phyloP scores from a whole-genome alignment of 2,888 invertebrate species.

The Hirtodrosophila duncani region DNA sequence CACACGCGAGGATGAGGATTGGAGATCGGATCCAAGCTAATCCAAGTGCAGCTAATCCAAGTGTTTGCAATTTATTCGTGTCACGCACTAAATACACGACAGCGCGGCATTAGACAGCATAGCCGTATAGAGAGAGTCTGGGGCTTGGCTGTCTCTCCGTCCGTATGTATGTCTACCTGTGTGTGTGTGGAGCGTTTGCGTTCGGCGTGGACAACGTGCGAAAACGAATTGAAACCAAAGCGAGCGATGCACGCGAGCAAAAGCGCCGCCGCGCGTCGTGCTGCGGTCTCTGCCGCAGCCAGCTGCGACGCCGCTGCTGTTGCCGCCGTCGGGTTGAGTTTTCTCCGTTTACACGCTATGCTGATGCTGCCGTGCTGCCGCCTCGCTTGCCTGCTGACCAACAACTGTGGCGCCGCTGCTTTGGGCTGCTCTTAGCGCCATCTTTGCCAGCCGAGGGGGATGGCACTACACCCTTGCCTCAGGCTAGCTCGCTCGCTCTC shows the following conservation, averaged over 20 bases:
- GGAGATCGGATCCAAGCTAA: too few relatives aligned
- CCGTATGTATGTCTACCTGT: constrained; percentile 11
- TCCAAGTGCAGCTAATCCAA: too few relatives aligned
- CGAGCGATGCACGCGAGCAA: constrained; percentile 63
- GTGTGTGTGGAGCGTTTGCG: constrained; percentile 52
- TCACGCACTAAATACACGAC: too few relatives aligned
- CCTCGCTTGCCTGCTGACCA: constrained; percentile 36
- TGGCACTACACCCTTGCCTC: constrained; percentile 10
- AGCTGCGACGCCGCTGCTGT: constrained; percentile 34
- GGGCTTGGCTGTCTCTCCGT: constrained; percentile 2
- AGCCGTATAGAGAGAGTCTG: neutral
- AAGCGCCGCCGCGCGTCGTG: constrained; percentile 45
- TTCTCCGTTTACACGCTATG: constrained; percentile 11
- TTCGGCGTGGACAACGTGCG: constrained; percentile 69
- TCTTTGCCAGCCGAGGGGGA: constrained; percentile 54
- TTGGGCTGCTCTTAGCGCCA: too few relatives aligned
- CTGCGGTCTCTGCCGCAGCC: constrained; percentile 34
- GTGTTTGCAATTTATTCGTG: too few relatives aligned
- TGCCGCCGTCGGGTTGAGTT: constrained; percentile 1
- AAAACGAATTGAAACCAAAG: constrained; percentile 74
- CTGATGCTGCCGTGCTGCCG: constrained; percentile 23
- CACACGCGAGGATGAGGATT: too few relatives aligned
- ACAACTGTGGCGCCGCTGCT: too few relatives aligned
- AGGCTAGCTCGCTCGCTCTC: constrained; percentile 12
- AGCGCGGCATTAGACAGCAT: constrained; percentile 15